Base-by-base conservation (phyloP, 2,888 invertebrate species). In the Meteorus colon region DNA sequence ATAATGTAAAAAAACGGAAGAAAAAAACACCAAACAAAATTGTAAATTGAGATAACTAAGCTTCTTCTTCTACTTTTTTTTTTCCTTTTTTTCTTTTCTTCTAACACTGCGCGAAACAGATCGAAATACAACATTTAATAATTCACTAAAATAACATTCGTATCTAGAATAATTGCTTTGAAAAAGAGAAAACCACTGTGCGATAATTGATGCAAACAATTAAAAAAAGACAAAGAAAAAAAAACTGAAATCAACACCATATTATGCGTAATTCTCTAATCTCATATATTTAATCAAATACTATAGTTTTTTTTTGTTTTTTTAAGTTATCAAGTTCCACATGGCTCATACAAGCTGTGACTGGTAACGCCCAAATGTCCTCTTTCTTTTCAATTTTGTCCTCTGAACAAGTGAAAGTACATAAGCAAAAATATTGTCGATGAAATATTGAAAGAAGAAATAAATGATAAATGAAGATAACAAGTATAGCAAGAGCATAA, bases 261-360 rank as follows among this genome's bases (percentile, higher is more conserved):
- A 81, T 79, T 80, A 82, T 83, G 82, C 80, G 77, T 81, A 77
- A 81, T 80, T 82, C 75, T 78, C 80, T 81, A 82, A 81, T 66
- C 79, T 78, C 74, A 77, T 79, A 76, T 79, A 79, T 78, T 79
- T 79, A 81, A 78, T 79, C 77, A 74, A 71, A 68, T 77, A 75
- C 76, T 78, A 78, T 77, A 77, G 41, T 62, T 68, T 67, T 48
- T 67, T 62, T 63, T 24, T 31, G 16, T 73, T 29, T 68, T 27
- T 41, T 45, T 27, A 14, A 31, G 60, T 70, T 55, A 19, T 34
- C 27, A 59, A 70, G 14, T 34, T 34, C 8, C 29, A 59, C 70
- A 60, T 29, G 27, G 34, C 34, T 19, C 27, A 16, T 14, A 59
- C 41, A 16, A 59, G 60, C 34, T 70, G 51, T 34, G 63, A 63